Conservation (phyloP, 2,797 vertebrate species). For the Halcyon chelicuti region DNA sequence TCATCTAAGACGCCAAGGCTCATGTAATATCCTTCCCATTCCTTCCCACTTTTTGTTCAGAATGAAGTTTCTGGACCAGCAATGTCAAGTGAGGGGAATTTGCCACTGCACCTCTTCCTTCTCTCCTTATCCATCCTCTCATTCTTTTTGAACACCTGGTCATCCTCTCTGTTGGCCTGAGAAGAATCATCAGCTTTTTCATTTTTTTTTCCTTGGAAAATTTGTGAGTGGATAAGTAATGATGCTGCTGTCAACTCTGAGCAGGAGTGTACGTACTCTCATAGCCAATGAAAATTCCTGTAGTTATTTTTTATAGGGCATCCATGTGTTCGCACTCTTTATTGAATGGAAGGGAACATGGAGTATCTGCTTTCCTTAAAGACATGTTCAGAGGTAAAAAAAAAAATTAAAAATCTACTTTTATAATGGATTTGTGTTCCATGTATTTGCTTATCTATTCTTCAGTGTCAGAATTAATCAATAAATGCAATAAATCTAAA, state of each 20-base stretch:
- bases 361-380: neutral
- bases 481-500: neutral
- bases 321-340: neutral
- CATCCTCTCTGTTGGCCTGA: neutral
- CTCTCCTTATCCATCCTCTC: neutral
- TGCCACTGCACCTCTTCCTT: neutral
- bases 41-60: neutral
- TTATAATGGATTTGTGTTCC: neutral
- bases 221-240: neutral
- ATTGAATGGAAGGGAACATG: neutral
- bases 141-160: neutral
- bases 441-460: neutral
- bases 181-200: neutral
- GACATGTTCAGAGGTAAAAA: neutral
- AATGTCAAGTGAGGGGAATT: neutral
- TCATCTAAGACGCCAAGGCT: neutral
- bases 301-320: neutral
- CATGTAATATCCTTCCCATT: neutral
- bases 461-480: neutral
- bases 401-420: neutral
- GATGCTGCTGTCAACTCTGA: neutral
- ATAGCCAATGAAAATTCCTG: neutral
- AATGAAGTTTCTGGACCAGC: neutral
- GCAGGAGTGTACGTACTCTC: neutral
- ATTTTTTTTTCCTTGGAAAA: neutral